Conservation (phyloP, 2,888 invertebrate species). For the Cabera pusaria region DNA sequence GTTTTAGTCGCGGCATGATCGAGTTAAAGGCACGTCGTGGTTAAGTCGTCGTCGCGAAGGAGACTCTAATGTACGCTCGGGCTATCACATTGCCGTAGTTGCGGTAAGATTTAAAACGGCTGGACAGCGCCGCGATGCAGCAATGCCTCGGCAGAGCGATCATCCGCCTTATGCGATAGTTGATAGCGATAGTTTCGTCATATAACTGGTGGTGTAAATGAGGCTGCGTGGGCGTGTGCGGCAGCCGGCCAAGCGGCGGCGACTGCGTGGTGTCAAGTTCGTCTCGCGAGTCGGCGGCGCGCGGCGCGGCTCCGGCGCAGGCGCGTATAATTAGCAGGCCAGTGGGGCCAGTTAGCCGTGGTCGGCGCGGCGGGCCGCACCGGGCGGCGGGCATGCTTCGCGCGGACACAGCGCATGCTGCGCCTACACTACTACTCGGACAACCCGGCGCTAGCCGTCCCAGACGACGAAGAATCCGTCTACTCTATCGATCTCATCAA, state of each 20-base stretch:
- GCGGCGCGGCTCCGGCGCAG: slow-evolving; percentile 43
- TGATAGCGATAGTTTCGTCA: no score
- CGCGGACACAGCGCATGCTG: slow-evolving; percentile 86
- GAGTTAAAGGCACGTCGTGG: no score
- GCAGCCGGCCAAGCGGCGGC: slow-evolving; percentile 24
- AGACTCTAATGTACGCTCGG: no score
- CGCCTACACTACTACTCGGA: slow-evolving; percentile 93
- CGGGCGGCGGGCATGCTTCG: slow-evolving; percentile 72
- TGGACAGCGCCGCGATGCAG: no score
- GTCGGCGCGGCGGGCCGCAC: slow-evolving; percentile 79
- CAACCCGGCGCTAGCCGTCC: slow-evolving; percentile 87
- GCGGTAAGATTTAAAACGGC: no score
- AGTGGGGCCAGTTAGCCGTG: slow-evolving; percentile 80
- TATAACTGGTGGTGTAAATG: no score
- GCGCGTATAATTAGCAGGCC: slow-evolving; percentile 75
- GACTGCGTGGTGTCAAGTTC: slow-evolving; percentile 40
- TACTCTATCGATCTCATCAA: slow-evolving; percentile 93
- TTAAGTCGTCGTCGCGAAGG: no score
- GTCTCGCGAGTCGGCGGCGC: slow-evolving; percentile 35
- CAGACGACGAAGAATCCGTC: slow-evolving; percentile 84
- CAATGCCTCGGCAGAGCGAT: no score
- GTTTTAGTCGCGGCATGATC: no score
- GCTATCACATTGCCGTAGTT: no score
- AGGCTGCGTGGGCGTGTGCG: slow-evolving; percentile 42
- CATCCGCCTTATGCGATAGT: no score